A percentile compares a stretch with the other conserved stretches of the same genome.
These are phyloP conservation scores for Pandion haliaetus DNA, from an alignment of 2,113 vertebrate genomes.

Conservation along the genomic window DNA sequence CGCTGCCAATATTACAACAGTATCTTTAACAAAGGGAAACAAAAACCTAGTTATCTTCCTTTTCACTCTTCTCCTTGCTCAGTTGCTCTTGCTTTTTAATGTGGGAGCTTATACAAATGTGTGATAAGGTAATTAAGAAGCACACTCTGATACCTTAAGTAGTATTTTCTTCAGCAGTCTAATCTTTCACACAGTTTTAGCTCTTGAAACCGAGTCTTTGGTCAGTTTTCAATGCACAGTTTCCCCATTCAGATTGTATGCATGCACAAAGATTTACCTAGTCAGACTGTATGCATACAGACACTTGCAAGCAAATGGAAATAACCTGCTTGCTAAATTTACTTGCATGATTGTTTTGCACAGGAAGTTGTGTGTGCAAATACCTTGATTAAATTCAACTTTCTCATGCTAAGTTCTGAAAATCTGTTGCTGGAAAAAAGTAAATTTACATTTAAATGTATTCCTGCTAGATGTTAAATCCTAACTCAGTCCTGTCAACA, in stretches of 20 bases:
- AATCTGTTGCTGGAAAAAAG: slow-evolving; percentile 39
- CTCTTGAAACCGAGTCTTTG: background rate
- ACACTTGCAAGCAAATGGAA: background rate
- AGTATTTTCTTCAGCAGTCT: background rate
- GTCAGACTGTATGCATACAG: background rate
- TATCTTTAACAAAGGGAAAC: background rate
- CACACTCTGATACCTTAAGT: background rate
- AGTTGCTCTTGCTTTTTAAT: background rate
- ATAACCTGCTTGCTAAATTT: background rate
- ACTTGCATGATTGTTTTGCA: slow-evolving; percentile 28
- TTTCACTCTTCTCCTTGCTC: background rate
- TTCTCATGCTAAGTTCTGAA: slow-evolving; percentile 43
- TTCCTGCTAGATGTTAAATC: slow-evolving; percentile 58
- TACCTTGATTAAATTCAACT: slow-evolving; percentile 53
- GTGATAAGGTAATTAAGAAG: background rate
- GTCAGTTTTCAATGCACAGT: background rate
- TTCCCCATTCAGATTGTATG: background rate
- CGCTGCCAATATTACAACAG: background rate
- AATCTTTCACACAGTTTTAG: background rate
- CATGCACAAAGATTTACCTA: background rate
- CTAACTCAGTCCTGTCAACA: slow-evolving; percentile 73
- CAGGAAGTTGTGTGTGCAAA: slow-evolving; percentile 35
- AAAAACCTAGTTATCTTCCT: background rate
- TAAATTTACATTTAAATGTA: slow-evolving; percentile 73
- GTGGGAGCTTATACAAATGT: background rate